Base-by-base conservation (phyloP, 2,797 vertebrate species). In the Muraenolepis orangiensis region DNA sequence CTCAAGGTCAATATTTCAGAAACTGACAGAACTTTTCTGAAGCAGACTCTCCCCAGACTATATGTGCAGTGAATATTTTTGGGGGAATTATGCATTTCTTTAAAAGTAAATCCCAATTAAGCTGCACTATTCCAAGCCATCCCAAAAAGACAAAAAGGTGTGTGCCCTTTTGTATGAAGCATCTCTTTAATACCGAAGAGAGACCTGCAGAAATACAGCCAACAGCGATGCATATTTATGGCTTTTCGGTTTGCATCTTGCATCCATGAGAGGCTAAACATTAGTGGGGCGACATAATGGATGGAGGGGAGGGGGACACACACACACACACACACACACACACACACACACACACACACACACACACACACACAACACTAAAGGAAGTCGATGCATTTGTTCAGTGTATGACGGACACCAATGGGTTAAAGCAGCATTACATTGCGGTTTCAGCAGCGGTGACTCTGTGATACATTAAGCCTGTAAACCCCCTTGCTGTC, bases 361-460 rank as follows among this genome's bases (percentile, higher is more conserved):
- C n/a, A n/a, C n/a, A n/a, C n/a, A n/a, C n/a, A n/a, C n/a, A n/a
- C n/a, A n/a, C 57, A 23, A 23, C 26, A 64, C n/a, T 16, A 23
- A 57, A 64, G 23, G 57, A 64, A 64, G 57, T 64, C 26, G 57
- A 71, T 29, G 30, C 30, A 12, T 23, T 23, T 51, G 72, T 11
- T 32, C 61, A 26, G 29, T 36, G 29, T 20, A 51, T 38, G 57
- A 64, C 4, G 71, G 64, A 86, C 40, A 75, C 66, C 5, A 70
- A 29, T 51, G 28, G 71, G 66, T 79, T 76, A 72, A 76, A 78
- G 40, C 30, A 51, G 51, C 70, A 51, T 80, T 67, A 66, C 34
- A 67, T 78, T 70, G 70, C 4, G 64, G 76, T 28, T 34, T 74
- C 68, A 74, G 57, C 78, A 80, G 80, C 36, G 73, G 80, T 36